Conservation (phyloP, 2,113 vertebrate genomes). For the Neolamprologus sp. region DNA sequence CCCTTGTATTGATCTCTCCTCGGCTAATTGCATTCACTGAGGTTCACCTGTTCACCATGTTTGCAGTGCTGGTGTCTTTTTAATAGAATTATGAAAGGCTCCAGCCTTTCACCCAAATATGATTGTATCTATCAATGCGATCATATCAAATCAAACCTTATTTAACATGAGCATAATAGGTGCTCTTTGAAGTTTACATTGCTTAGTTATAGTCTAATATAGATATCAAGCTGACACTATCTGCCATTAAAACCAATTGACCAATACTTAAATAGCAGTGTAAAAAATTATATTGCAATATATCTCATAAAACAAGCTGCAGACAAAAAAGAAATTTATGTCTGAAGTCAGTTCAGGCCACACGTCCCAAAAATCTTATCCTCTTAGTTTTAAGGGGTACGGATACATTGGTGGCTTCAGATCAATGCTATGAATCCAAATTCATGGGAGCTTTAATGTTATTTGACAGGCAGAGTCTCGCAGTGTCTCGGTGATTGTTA, state of each 20-base stretch:
- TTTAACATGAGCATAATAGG: not conserved
- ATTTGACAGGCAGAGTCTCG: slow-evolving; percentile 49
- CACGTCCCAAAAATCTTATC: not conserved
- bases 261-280: not conserved
- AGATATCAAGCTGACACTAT: not conserved
- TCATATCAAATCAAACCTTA: not conserved
- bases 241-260: not conserved
- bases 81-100: not conserved
- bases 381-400: not conserved
- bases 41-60: not conserved
- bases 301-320: not conserved
- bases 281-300: not conserved
- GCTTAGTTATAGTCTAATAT: not conserved
- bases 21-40: not conserved
- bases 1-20: not conserved
- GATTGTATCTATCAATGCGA: not conserved
- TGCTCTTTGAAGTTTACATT: not conserved
- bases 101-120: not conserved
- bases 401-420: not conserved
- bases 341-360: not conserved
- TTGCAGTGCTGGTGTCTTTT: not conserved
- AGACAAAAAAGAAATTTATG: not conserved
- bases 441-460: slow-evolving; percentile 41
- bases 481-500: slow-evolving; percentile 78
- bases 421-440: slow-evolving; percentile 9